Base-by-base conservation (phyloP, 2,797 vertebrate genomes). In the Austrolebias charrua region DNA sequence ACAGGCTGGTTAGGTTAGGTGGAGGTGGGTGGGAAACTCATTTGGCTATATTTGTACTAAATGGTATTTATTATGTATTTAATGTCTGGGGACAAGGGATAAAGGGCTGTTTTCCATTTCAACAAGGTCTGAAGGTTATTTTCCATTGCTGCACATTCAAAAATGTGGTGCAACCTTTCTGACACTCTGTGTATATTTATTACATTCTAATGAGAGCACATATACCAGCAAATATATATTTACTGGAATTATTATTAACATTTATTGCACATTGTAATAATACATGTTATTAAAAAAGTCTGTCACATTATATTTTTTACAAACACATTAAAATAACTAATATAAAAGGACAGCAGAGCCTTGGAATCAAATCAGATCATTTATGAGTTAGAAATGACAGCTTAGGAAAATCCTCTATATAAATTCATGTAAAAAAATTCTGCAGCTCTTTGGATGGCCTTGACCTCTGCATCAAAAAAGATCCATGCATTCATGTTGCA, bases 21-120 rank as follows among this genome's bases (percentile, higher is more conserved):
- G 67, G 64, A 47, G 67, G 50, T 50, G 53, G 58, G 55, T 71
- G 76, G 71, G 71, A 42, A 74, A 76, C 63, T 83, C 44, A 79
- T 86, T 84, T 74, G 51, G 60, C 67, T 76, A 53, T 47, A 46
- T 72, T 68, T 57, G 66, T 82, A 82, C 76, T 85, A 80, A 85
- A 88, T 82, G 33, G 57, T 77, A 86, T 87, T 83, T 86, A 88
- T 82, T 80, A 71, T 81, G 79, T 68, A 73, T 83, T 78, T 84
- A 76, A 78, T 83, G 69, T 79, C 65, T 77, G 70, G 70, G 55
- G 70, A 75, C 68, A 60, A 45, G 51, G 65, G 52, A 83, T 77
- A 71, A 80, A 76, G 71, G 8, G 45, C 76, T 79, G 49, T 60
- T 86, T 79, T 79, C 70, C 60, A 82, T 81, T 86, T 72, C 69